Evolutionary conservation across 2,797 vertebrate genomes (phyloP), one percentile per base, ranked within the genome.

Genomic region (Propithecus deckenii): DNA sequence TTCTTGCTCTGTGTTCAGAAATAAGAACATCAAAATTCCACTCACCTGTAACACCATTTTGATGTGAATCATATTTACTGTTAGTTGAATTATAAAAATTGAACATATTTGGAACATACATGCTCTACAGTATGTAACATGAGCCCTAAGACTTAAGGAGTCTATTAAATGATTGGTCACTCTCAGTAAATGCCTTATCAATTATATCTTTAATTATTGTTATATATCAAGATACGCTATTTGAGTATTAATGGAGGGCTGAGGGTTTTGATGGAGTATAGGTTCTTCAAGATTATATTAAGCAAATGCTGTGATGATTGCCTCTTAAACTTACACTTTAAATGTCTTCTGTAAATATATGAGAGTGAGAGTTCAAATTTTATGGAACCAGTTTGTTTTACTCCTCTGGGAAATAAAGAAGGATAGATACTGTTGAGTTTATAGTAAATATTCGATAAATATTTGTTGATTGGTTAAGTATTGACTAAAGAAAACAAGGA

Each of bases 181-280:
- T 79, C 95, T 98, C 91, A 91, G 76, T 97, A 98, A 97, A 55
- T 94, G 32, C 55, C 67, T 94, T 98, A 97, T 97, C 96, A 97
- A 86, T 98, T 97, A 95, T 80, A 94, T 48, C 30, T 96, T 97
- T 98, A 98, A 98, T 97, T 98, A 97, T 96, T 98, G 72, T 92
- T 97, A 88, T 94, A 92, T 97, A 94, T 97, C 86, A 95, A 89
- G 41, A 74, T 81, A 81, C 25, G 2, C 48, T 96, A 92, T 98
- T 88, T 97, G 52, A 97, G 28, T 96, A 7, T 84, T 93, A 95
- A 92, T 32, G 46, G 93, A 91, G 71, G 67, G 43, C 85, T 93
- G 95, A 80, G 93, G 17, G 43, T 97, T 97, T 59, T 59, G 13
- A 94, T 97, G 96, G 94, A 93, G n/a, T 94, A 22, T 67, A 87